phyloP scores from a whole-genome alignment of 1,140 invertebrate genomes.

The Ips nitidus region DNA sequence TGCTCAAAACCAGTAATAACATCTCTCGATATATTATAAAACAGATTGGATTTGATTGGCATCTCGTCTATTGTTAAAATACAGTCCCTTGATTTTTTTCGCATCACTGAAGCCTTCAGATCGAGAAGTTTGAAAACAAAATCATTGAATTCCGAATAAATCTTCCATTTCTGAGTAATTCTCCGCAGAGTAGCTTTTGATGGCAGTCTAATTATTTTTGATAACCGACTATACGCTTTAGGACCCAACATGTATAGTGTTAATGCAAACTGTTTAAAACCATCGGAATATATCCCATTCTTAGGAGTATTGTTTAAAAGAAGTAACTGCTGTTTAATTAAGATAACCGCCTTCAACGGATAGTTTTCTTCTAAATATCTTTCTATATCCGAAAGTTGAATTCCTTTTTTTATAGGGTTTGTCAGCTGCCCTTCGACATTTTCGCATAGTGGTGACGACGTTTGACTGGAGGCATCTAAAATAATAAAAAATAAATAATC shows the following conservation, averaged over 20 bases:
- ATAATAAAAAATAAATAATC: too few relatives aligned
- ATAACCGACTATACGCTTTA: constrained; percentile 21
- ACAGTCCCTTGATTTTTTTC: constrained; percentile 13
- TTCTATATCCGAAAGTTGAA: neutral
- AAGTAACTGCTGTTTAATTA: constrained; percentile 21
- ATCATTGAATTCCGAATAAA: constrained; percentile 24
- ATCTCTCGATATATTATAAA: constrained; percentile 17
- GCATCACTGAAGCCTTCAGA: constrained; percentile 9
- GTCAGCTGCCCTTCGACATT: too few relatives aligned
- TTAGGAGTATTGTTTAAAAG: constrained; percentile 18
- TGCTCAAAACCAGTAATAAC: constrained; percentile 20
- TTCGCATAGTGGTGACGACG: too few relatives aligned
- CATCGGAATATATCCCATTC: constrained; percentile 13
- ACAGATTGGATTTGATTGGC: constrained; percentile 15
- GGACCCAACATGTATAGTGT: constrained; percentile 17
- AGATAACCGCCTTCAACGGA: neutral
- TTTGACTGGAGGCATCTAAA: too few relatives aligned
- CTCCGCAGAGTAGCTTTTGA: constrained; percentile 12
- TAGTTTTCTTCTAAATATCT: constrained; percentile 18
- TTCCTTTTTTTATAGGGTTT: too few relatives aligned
- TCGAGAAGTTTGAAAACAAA: constrained; percentile 20
- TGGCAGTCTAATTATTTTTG: constrained; percentile 10
- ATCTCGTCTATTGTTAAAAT: constrained; percentile 23
- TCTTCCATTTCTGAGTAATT: constrained; percentile 19
- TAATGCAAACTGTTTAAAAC: constrained; percentile 23